Conservation (phyloP, 53 echinoderm and acorn worm genomes). For the Antedon mediterranea region DNA sequence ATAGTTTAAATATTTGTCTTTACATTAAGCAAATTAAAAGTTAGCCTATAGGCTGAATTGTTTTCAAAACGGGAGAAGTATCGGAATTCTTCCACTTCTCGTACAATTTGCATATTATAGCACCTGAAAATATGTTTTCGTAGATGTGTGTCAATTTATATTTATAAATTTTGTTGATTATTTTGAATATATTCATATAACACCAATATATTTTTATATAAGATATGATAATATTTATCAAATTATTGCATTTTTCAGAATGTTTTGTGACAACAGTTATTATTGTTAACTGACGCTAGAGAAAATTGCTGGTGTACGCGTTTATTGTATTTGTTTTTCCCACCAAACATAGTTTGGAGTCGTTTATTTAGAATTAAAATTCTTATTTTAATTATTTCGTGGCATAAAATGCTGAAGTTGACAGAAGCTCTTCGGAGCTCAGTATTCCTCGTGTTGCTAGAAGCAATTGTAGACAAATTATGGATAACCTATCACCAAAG, state of each 20-base stretch:
- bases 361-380: not conserved
- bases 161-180: not conserved
- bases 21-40: not conserved
- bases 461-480: not conserved
- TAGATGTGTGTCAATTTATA: not conserved
- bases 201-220: not conserved
- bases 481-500: too few relatives aligned
- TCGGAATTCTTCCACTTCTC: not conserved
- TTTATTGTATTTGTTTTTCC: too few relatives aligned
- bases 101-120: not conserved
- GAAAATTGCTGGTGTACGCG: not conserved
- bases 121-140: not conserved
- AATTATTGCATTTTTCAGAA: not conserved
- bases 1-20: not conserved
- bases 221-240: not conserved
- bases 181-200: not conserved
- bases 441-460: not conserved
- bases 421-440: not conserved
- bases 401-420: not conserved
- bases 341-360: not conserved
- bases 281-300: not conserved
- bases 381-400: not conserved
- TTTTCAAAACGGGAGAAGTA: not conserved
- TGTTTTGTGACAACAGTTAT: not conserved
- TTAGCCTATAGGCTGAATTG: not conserved